Conservation (phyloP, 2,888 invertebrate genomes). For the Protophormia terraenovae region DNA sequence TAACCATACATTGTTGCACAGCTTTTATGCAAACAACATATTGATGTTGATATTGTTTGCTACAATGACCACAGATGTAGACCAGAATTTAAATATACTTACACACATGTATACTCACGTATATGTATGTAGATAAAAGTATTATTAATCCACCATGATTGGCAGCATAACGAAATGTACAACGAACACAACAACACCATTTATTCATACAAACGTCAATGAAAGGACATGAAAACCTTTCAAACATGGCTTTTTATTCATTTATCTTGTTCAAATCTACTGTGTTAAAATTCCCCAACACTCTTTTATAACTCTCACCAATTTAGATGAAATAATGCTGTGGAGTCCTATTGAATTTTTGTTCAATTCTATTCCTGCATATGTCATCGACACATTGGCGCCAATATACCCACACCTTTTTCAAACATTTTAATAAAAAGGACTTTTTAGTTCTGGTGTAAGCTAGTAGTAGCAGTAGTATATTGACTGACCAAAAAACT, state of each 20-base stretch:
- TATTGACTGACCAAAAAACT: conserved; percentile 46
- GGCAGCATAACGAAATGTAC: conserved; percentile 78
- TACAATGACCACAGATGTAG: conserved; percentile 67
- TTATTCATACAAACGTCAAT: conserved; percentile 53
- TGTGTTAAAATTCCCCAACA: conserved; percentile 47
- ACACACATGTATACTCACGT: not conserved
- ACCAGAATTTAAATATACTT: conserved; percentile 48
- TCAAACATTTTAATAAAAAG: conserved; percentile 19
- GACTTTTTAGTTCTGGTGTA: not conserved
- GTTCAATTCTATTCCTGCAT: conserved; percentile 28
- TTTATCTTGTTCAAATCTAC: conserved; percentile 68
- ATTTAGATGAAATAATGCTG: conserved; percentile 15
- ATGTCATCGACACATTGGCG: conserved; percentile 68
- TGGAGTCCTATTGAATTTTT: conserved; percentile 56
- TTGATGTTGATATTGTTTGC: conserved; percentile 68
- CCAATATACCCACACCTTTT: conserved; percentile 41
- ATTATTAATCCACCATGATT: conserved; percentile 79
- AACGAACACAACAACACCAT: conserved; percentile 65
- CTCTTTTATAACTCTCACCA: not conserved
- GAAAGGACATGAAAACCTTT: conserved; percentile 60
- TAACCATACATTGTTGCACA: conserved; percentile 61
- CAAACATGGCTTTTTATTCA: conserved; percentile 69
- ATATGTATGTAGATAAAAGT: not conserved
- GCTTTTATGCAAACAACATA: conserved; percentile 68
- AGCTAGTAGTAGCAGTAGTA: not conserved